phyloP scores from a whole-genome alignment of 2,888 invertebrate species.

The Bimastos eiseni region DNA sequence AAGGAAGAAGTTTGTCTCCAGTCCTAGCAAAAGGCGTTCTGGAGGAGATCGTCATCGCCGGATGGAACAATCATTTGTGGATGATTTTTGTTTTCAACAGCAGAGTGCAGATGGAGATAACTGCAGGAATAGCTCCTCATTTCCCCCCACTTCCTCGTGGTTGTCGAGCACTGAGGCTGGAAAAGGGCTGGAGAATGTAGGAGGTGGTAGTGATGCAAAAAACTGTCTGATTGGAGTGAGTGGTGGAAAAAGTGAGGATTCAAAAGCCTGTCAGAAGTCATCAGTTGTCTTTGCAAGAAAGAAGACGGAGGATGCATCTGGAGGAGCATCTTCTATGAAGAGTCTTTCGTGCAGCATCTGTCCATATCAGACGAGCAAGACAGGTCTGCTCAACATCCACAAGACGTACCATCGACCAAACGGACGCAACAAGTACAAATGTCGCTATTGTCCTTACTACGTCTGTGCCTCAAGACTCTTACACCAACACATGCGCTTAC shows the following conservation, averaged over 20 bases:
- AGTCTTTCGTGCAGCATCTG: constrained; percentile 62
- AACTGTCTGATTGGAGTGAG: constrained; percentile 13
- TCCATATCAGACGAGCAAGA: constrained; percentile 67
- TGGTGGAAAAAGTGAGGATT: neutral
- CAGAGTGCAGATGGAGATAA: neutral
- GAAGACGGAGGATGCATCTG: neutral
- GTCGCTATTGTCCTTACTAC: constrained; percentile 79
- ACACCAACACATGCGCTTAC: constrained; percentile 71
- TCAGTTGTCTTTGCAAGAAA: neutral
- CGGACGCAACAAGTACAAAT: constrained; percentile 74
- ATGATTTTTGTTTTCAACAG: neutral
- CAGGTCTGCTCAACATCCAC: constrained; percentile 62
- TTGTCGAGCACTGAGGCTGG: constrained; percentile 6
- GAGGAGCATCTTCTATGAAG: neutral
- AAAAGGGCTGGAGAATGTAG: neutral
- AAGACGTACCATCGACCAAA: constrained; percentile 73
- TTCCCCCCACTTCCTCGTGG: neutral
- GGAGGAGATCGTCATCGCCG: constrained; percentile 3
- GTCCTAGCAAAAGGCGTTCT: constrained; percentile 38
- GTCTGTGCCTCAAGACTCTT: constrained; percentile 67
- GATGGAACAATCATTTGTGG: neutral
- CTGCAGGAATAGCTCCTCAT: neutral
- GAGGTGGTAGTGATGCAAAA: neutral
- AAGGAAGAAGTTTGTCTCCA: constrained; percentile 43
- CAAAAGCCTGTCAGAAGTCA: neutral